A percentile compares a stretch with the other conserved stretches of the same genome.
These are phyloP conservation scores for Aselliscus stoliczkanus DNA, from an alignment of 2,797 vertebrate species.

Conservation along the genomic window DNA sequence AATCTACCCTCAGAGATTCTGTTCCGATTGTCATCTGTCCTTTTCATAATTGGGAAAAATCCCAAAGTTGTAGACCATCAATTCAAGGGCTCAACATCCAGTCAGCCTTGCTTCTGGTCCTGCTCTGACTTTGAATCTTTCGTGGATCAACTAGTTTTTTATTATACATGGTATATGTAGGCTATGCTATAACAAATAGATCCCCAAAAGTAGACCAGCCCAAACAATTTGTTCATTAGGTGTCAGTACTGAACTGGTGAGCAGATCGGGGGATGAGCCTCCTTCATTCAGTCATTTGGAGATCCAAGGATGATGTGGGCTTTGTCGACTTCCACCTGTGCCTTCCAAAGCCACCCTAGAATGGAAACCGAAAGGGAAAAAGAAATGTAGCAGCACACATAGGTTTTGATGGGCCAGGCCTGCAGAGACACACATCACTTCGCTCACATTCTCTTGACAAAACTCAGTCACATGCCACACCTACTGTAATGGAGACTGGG, in stretches of 20 bases:
- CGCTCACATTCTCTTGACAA: neutral
- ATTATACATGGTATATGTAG: neutral
- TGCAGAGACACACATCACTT: neutral
- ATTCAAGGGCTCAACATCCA: neutral
- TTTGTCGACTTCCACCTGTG: neutral
- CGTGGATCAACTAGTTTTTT: neutral
- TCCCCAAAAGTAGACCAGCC: neutral
- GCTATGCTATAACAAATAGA: neutral
- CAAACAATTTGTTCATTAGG: neutral
- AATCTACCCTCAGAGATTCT: neutral
- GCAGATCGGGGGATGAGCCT: neutral
- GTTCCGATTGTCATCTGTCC: neutral
- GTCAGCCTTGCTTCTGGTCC: neutral
- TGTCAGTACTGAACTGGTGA: neutral
- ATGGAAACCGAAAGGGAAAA: neutral
- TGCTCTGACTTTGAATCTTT: neutral
- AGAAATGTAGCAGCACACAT: rapidly evolving
- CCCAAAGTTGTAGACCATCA: neutral
- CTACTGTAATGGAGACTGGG: neutral
- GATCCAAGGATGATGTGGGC: neutral
- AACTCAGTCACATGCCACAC: neutral
- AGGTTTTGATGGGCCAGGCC: neutral
- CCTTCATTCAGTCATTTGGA: neutral
- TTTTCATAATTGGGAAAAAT: neutral
- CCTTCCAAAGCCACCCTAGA: neutral